phyloP scores from a whole-genome alignment of 2,888 invertebrate species.

The Erebia aethiops region DNA sequence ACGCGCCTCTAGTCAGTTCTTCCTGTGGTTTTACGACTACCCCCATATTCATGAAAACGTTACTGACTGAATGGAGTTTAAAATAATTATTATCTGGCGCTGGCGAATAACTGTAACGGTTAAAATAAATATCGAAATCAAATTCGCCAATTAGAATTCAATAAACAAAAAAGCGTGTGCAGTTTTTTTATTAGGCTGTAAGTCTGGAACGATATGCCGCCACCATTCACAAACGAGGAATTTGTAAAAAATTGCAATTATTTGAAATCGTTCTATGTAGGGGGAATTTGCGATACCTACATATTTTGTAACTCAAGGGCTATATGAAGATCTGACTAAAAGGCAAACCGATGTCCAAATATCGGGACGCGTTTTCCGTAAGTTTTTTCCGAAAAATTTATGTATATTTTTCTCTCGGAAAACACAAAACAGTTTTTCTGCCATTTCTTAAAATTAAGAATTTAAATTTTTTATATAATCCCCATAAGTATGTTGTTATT shows the following conservation, averaged over 20 bases:
- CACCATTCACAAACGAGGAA: too few species aligned
- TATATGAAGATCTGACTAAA: conserved; percentile 25
- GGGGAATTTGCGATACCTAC: neutral
- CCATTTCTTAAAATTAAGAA: conserved; percentile 58
- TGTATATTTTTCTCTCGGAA: conserved; percentile 47
- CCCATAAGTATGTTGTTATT: conserved; percentile 63
- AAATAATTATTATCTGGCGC: too few species aligned
- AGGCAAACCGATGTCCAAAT: conserved; percentile 38
- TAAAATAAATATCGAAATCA: neutral
- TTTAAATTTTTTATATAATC: conserved; percentile 64
- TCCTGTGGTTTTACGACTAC: conserved; percentile 35
- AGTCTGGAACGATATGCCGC: too few species aligned
- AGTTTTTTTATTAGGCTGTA: neutral
- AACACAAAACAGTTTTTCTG: conserved; percentile 52
- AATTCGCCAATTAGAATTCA: neutral
- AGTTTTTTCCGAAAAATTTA: conserved; percentile 52
- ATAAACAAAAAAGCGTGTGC: neutral
- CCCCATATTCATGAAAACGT: neutral
- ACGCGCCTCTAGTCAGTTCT: conserved; percentile 34
- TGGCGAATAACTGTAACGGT: neutral
- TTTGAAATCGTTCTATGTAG: neutral
- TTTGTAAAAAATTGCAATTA: neutral
- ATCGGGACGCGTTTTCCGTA: conserved; percentile 49
- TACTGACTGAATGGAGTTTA: neutral
- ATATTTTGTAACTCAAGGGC: neutral